phyloP scores from a whole-genome alignment of 1,140 invertebrate species.

The Rhagoletis pomonella region DNA sequence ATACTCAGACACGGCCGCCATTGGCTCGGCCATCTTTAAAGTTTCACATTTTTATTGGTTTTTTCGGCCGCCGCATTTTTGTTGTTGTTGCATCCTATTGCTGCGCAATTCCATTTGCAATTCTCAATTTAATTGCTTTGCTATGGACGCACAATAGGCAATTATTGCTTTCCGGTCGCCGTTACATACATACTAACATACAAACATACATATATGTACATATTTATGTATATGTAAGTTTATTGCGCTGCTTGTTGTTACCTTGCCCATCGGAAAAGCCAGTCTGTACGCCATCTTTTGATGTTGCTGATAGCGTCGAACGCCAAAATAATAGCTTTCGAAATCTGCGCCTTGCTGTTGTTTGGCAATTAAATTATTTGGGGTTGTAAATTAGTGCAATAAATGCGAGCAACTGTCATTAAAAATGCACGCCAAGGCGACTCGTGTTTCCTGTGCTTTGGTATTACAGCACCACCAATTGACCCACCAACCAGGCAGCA shows the following conservation, averaged over 20 bases:
- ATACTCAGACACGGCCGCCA: background rate
- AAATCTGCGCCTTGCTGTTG: background rate
- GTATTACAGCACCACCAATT: too few relatives aligned
- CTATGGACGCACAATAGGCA: slow-evolving; percentile 3
- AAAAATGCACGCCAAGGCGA: background rate
- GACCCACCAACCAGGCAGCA: too few relatives aligned
- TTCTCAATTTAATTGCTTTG: background rate
- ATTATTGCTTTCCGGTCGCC: slow-evolving; percentile 29
- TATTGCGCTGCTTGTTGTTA: background rate
- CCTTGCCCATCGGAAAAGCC: background rate
- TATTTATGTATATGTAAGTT: background rate
- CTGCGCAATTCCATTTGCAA: slow-evolving; percentile 26
- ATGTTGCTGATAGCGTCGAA: background rate
- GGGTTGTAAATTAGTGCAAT: background rate
- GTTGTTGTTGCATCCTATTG: slow-evolving; percentile 14
- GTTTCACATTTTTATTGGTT: slow-evolving; percentile 52
- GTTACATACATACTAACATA: background rate
- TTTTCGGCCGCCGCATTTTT: background rate
- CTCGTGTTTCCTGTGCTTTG: background rate
- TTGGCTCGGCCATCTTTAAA: slow-evolving; percentile 53
- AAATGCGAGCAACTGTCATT: slow-evolving; percentile 4
- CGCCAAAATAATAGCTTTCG: background rate
- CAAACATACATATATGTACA: background rate
- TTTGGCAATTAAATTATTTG: background rate
- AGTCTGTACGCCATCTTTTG: background rate